Conservation (phyloP, 2,888 invertebrate species). For the Blomia tropicalis region DNA sequence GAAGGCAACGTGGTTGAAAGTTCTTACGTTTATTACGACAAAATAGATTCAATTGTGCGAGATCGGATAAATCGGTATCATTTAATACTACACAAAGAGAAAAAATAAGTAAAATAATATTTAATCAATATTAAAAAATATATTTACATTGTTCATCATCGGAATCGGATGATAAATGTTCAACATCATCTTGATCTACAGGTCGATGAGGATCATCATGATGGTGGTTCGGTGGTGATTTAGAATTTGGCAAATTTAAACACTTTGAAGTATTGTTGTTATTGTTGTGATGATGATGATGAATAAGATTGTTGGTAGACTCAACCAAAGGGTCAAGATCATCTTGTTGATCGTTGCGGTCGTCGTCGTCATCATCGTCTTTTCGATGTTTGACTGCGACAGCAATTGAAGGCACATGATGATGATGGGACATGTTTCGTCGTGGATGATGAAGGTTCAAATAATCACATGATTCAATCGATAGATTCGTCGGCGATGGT, state of each 20-base stretch:
- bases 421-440: neutral
- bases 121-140: neutral
- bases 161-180: neutral
- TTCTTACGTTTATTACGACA: constrained; percentile 5
- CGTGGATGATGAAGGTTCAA: neutral
- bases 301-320: too few species aligned
- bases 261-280: too few species aligned
- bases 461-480: too few species aligned
- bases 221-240: too few species aligned
- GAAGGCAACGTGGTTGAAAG: constrained; percentile 2
- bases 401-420: neutral
- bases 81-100: neutral
- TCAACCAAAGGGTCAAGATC: neutral
- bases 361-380: neutral
- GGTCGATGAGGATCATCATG: neutral
- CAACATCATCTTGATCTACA: neutral
- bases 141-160: neutral
- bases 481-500: too few species aligned
- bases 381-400: too few species aligned
- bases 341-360: neutral
- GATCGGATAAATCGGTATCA: neutral
- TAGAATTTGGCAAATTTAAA: neutral
- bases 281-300: too few species aligned
- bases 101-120: neutral
- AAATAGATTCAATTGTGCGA: neutral